phyloP scores from a whole-genome alignment of 2,113 vertebrate genomes.

The Amia ocellicauda region DNA sequence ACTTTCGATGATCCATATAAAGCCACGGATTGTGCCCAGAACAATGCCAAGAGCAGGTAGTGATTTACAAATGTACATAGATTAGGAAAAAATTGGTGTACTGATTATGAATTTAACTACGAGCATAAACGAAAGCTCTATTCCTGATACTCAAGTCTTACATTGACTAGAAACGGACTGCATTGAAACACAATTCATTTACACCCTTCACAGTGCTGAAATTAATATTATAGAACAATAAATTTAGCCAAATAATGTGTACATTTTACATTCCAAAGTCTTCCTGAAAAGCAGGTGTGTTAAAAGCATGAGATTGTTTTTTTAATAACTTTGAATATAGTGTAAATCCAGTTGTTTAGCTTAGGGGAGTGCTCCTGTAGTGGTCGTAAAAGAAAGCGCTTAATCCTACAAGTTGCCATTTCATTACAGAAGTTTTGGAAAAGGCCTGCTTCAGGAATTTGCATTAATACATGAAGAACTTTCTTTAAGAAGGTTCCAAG shows the following conservation, averaged over 20 bases:
- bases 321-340: conserved; percentile 15
- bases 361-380: too few species aligned
- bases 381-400: too few species aligned
- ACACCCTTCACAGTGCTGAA: not conserved
- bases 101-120: too few species aligned
- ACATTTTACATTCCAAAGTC: too few species aligned
- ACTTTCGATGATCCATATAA: conserved; percentile 44
- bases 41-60: conserved; percentile 47
- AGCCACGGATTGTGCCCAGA: conserved; percentile 36
- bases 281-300: not conserved
- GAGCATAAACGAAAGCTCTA: not conserved
- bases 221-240: not conserved
- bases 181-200: not conserved
- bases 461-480: too few species aligned
- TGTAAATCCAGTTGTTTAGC: too few species aligned
- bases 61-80: not conserved
- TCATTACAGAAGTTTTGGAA: too few species aligned
- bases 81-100: too few species aligned
- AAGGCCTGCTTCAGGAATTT: too few species aligned
- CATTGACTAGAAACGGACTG: not conserved
- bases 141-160: not conserved
- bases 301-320: not conserved
- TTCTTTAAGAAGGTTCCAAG: too few species aligned
- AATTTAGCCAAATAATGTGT: not conserved
- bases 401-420: too few species aligned